Conservation (phyloP, 2,888 invertebrate species). For the Tholera decimalis region DNA sequence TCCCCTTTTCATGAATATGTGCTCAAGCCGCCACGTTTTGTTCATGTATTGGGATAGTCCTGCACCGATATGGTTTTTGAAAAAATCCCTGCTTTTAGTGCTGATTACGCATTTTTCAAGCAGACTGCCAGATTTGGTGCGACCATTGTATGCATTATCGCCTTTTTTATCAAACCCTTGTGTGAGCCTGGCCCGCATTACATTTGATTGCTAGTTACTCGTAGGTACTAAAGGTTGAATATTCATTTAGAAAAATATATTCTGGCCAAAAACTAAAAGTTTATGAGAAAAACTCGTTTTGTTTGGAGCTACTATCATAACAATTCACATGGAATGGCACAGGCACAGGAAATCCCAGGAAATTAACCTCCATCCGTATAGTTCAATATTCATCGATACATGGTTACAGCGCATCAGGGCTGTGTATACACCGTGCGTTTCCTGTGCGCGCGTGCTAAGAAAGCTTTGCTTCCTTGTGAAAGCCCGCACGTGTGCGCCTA, state of each 20-base stretch:
- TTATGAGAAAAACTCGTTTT: background rate
- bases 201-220: too few relatives aligned
- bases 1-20: constrained; percentile 62
- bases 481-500: constrained; percentile 85
- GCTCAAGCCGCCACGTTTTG: constrained; percentile 43
- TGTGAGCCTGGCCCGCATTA: too few relatives aligned
- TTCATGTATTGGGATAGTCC: constrained; percentile 49
- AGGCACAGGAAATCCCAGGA: constrained; percentile 47
- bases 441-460: constrained; percentile 73
- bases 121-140: background rate
- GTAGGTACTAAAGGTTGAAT: background rate
- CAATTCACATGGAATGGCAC: constrained; percentile 11
- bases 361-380: constrained; percentile 47
- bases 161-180: too few relatives aligned
- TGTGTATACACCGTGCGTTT: constrained; percentile 71
- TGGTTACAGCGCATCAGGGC: constrained; percentile 69
- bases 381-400: constrained; percentile 62
- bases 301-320: constrained; percentile 8
- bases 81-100: background rate
- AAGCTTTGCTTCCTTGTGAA: constrained; percentile 82
- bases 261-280: background rate
- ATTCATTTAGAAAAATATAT: constrained; percentile 9
- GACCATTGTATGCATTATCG: background rate
- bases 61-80: background rate
- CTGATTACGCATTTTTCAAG: background rate